Evolutionary conservation across 2,888 invertebrate species (phyloP), one percentile per base, ranked within the genome.

Genomic region (Thera obeliscata): DNA sequence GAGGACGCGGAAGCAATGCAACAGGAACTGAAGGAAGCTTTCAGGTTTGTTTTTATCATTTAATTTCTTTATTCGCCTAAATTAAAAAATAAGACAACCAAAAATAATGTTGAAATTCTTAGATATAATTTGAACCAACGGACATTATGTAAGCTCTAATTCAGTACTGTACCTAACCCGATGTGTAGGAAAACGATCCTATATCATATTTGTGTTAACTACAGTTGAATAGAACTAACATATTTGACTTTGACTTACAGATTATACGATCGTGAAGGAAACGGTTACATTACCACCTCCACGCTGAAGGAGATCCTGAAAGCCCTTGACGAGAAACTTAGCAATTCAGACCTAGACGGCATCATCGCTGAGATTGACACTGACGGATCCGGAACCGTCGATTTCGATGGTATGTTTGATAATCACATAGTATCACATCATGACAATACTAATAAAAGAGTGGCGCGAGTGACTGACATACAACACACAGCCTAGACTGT

Each of bases 361-460:
- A 99, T 99, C 94, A 99, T 99, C 87, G 97, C 97, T 81, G 99
- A 99, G 94, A 99, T 99, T 82, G 99, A 99, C 93, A 98, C 98
- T 71, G 99, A 99, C 90, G 99, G 99, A 64, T 98, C 98, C 74
- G 99, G 99, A 85, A 99, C 99, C 75, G 99, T 99, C 76, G 99
- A 99, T 92, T 99, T 99, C 89, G 99, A 99, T 94, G 99, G 98
- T 98, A 91, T 87, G 67, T 76, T 43, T 7, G 38, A 6, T 22
- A 22, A 22, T 22, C 22, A 22, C 22, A 22, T 22, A 22, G 22
- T 1, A 22, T 22, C 1, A 22, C 22, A 22, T 22, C 22, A 22
- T 22, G 22, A 22, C 22, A 22, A 22, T 22, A 22, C 22, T 22
- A 22, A 22, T 22, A 22, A 22, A 22, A 22, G 22, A 22, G 22